Evolutionary conservation across 2,113 vertebrate species (phyloP), one percentile per base, ranked within the genome.

Genomic region (Passer domesticus): DNA sequence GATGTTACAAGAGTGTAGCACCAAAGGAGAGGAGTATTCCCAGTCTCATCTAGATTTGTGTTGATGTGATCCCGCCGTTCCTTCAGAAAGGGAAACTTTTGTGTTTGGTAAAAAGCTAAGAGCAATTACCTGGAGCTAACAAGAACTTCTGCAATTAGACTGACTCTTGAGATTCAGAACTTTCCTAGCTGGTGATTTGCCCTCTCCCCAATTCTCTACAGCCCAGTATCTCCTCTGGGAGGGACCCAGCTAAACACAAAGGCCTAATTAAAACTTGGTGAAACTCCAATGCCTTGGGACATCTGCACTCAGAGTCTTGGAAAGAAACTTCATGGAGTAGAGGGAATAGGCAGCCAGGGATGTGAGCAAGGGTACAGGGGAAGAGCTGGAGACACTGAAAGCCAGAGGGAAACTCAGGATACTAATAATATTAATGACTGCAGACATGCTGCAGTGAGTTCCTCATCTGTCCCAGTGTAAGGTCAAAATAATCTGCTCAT

Each of bases 251-350:
- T 53, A 43, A 81, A 64, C 74, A 88, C 78, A 68, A 72, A 81
- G 60, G 64, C 28, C 55, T 88, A n/a, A 44, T 92, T 95, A 90
- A 95, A 90, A 92, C 43, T 90, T 94, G 8, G 15, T 46, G 55
- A 68, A 92, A 92, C 49, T 84, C 22, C 33, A 31, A 33, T 81
- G 87, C 41, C 87, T 87, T 77, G 86, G 83, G 92, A 73, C 10
- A 0, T 16, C 52, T 27, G 35, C 31, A 33, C 25, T 72, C 49
- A 59, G 31, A n/a, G 23, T 58, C 49, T 81, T 87, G 49, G 64
- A 83, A 84, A 81, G 53, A 41, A 87, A 87, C 78, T 87, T 90
- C 33, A 41, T 7, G 18, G 53, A 44, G 82, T 49, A 76, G 44
- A 53, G 22, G 15, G 23, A 35, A 74, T 49, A 74, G 60, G 55